A percentile compares a stretch with the other conserved stretches of the same genome.
Conservation (phyloP, 2,888 invertebrate genomes). For the Plagodis pulveraria region DNA sequence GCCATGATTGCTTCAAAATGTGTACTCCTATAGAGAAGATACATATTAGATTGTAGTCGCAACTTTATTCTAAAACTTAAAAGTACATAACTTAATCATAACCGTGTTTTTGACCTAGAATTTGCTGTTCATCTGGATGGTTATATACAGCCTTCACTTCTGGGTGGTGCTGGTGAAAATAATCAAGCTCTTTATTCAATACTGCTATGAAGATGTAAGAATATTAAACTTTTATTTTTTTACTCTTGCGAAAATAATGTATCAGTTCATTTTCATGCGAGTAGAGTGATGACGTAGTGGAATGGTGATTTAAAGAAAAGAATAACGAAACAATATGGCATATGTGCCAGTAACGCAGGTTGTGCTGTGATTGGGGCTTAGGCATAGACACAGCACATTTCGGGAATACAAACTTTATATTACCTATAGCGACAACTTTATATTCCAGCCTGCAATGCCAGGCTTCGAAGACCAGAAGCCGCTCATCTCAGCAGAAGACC, state of each 20-base stretch:
- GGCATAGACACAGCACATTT: too few species aligned
- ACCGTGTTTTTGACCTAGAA: conserved; percentile 51
- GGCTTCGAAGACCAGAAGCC: conserved; percentile 30
- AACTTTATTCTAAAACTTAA: too few species aligned
- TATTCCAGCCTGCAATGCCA: conserved; percentile 17
- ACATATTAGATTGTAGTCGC: too few species aligned
- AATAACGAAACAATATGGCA: too few species aligned
- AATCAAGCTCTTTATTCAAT: conserved; percentile 61
- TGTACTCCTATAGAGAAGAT: too few species aligned
- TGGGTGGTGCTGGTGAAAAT: conserved; percentile 66
- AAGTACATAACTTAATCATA: too few species aligned
- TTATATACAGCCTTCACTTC: conserved; percentile 76
- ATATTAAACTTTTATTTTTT: conserved; percentile 5
- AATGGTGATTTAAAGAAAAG: too few species aligned
- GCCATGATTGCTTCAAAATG: too few species aligned
- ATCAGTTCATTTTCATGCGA: neutral
- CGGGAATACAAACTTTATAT: too few species aligned
- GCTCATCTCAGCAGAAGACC: conserved; percentile 43
- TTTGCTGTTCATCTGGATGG: conserved; percentile 74
- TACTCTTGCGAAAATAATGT: neutral
- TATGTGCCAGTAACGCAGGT: too few species aligned
- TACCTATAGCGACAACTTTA: neutral
- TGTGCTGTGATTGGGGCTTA: too few species aligned
- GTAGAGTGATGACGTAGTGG: too few species aligned
- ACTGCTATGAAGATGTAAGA: conserved; percentile 63